Conservation (phyloP, 1,140 invertebrate genomes). For the Calliphora vicina region DNA sequence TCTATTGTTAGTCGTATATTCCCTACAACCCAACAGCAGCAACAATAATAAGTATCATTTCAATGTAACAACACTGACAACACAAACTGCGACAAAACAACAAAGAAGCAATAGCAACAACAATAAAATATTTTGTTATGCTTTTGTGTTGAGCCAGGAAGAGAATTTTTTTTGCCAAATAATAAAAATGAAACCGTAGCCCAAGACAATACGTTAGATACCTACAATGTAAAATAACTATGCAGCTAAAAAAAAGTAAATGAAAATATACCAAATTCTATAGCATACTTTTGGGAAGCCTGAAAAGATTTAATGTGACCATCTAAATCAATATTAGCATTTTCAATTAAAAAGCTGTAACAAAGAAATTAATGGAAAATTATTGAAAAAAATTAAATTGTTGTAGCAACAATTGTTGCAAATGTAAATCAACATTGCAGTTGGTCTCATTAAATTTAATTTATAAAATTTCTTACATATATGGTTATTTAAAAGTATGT, state of each 20-base stretch:
- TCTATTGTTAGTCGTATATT: background rate
- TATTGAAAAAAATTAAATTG: no score
- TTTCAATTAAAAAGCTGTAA: no score
- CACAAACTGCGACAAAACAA: background rate
- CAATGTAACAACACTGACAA: background rate
- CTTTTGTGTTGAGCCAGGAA: background rate
- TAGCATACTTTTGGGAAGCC: background rate
- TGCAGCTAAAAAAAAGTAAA: background rate
- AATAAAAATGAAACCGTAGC: background rate
- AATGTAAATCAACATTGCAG: no score
- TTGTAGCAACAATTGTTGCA: no score
- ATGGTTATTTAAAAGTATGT: background rate
- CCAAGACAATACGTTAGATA: background rate
- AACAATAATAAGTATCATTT: background rate
- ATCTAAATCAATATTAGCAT: no score
- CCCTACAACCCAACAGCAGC: background rate
- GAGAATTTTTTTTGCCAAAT: background rate
- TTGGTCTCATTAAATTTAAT: background rate
- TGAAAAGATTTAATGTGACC: background rate
- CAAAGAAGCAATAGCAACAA: background rate
- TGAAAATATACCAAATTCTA: background rate
- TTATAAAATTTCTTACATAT: background rate
- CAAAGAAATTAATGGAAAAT: no score
- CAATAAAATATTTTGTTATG: background rate
- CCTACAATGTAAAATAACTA: background rate